Conservation (phyloP, 2,888 invertebrate genomes). For the Liopterus haemorrhoidalis region DNA sequence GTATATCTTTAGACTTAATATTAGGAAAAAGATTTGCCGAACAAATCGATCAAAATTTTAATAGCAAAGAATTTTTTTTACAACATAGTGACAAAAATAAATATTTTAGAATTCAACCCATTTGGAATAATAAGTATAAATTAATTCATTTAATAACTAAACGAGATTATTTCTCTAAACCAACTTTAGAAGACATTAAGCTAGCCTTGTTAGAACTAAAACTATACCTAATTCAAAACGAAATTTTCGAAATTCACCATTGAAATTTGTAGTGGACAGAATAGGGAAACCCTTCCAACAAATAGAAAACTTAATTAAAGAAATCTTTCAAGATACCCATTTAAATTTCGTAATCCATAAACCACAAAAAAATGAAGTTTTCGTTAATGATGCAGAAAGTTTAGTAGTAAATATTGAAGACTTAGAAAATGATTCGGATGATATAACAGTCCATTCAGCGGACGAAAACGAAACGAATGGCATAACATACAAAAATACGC, state of each 20-base stretch:
- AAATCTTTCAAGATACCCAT: background rate
- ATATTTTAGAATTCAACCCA: background rate
- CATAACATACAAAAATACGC: background rate
- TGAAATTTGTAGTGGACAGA: background rate
- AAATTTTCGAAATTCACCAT: no score
- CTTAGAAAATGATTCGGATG: background rate
- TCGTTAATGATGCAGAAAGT: background rate
- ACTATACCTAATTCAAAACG: no score
- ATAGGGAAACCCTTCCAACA: background rate
- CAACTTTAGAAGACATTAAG: background rate
- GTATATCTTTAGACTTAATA: slow-evolving; percentile 3
- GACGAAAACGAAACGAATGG: background rate
- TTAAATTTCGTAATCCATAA: background rate
- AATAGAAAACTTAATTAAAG: background rate
- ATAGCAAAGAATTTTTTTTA: slow-evolving; percentile 9
- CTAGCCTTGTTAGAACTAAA: background rate
- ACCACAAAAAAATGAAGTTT: background rate
- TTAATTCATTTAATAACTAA: slow-evolving; percentile 10
- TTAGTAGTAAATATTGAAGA: no score
- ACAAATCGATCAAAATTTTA: background rate
- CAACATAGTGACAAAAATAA: background rate
- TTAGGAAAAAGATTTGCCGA: slow-evolving; percentile 1
- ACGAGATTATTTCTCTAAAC: background rate
- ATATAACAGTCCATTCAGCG: background rate
- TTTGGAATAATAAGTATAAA: slow-evolving; percentile 5